Evolutionary conservation across 2,797 vertebrate species (phyloP).

Genomic region (Sternarchorhynchus goeldii): DNA sequence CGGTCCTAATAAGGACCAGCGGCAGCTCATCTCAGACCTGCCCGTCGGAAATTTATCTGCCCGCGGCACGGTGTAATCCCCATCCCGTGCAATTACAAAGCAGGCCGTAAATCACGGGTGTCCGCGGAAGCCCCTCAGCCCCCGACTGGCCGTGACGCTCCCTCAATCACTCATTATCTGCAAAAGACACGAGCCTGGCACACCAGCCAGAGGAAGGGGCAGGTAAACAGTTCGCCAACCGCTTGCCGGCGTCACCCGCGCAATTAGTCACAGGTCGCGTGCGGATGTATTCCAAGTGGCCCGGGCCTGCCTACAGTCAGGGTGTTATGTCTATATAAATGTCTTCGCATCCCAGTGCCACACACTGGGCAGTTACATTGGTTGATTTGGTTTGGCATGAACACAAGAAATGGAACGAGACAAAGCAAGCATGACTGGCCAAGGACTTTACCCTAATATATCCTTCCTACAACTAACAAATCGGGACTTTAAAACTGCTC

Average conservation of each 20-base stretch:
- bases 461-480: slow-evolving; percentile 6
- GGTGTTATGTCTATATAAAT: background rate
- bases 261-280: background rate
- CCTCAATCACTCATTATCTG: slow-evolving; percentile 51
- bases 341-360: background rate
- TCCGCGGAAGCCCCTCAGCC: slow-evolving; percentile 3
- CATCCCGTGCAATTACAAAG: slow-evolving; percentile 51
- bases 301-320: background rate
- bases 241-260: background rate
- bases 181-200: slow-evolving; percentile 19
- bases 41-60: slow-evolving; percentile 52
- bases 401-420: slow-evolving; percentile 21
- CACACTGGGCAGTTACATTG: background rate
- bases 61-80: slow-evolving; percentile 46
- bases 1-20: slow-evolving; percentile 37
- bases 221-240: slow-evolving; percentile 15
- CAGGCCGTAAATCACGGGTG: slow-evolving; percentile 52
- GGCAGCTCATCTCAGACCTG: slow-evolving; percentile 21
- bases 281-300: background rate
- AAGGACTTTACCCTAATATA: slow-evolving; percentile 12
- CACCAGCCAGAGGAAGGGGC: slow-evolving; percentile 2
- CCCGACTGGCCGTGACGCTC: slow-evolving; percentile 47
- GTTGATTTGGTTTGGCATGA: slow-evolving; percentile 9
- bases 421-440: background rate
- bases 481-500: slow-evolving; percentile 14